Evolutionary conservation across 2,113 vertebrate species (phyloP), one percentile per base, ranked within the genome.

Genomic region (Ceratotherium simum): DNA sequence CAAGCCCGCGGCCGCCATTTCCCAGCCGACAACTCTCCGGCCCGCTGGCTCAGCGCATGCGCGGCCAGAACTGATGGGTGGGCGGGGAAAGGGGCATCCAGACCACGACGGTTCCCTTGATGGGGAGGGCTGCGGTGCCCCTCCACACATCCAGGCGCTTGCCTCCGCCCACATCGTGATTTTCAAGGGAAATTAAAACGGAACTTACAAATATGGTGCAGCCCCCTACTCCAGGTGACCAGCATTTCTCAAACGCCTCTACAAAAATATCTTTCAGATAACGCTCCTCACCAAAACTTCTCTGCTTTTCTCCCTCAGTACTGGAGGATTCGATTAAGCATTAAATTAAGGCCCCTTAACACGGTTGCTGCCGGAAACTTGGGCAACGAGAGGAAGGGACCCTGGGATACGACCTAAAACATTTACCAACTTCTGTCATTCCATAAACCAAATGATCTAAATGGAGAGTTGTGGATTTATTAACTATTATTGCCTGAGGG

Each of bases 1-100:
- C 98, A 99, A 98, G 95, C 99, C 99, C 89, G 98, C 99, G 94
- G 99, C 99, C 99, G 99, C 99, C 99, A 99, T 99, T 99, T 98
- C 98, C 94, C 99, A 98, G 98, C 98, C 97, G 85, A 98, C 97
- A 92, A 98, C 90, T 81, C 98, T 97, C 84, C 9, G 85, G 12
- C 64, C 95, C 2, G 4, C 23, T 10, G 3, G 48, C 67, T 46
- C 98, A 2, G 29, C 88, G 97, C 97, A 96, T 97, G 97, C 96
- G 99, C 98, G 98, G 95, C 98, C 99, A 98, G 7, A 54, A 29
- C 36, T 1, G 65, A 3, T 8, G 91, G 90, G 84, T 69, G 88
- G 95, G 88, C 54, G 97, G 91, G 76, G 3, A 54, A 20, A 23
- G 67, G 29, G 0, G 81, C 94, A 94, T 91, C 29, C 31, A 94